These are phyloP conservation scores for Euthynnus affinis DNA, from an alignment of 2,797 vertebrate species.

Conservation along the genomic window DNA sequence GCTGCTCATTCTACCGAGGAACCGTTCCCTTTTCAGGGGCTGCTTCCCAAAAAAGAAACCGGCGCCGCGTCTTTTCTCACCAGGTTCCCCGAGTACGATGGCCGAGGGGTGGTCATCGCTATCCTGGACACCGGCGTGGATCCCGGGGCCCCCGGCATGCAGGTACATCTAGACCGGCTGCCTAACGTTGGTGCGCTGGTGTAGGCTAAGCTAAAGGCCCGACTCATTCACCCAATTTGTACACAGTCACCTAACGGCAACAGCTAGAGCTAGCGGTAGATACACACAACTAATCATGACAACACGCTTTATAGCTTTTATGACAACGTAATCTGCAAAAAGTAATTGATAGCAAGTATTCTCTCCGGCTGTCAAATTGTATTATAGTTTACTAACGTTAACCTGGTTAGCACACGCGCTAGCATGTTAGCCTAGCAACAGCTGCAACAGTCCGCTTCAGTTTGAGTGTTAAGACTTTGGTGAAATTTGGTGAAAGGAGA, in stretches of 20 bases:
- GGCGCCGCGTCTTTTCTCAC: constrained; percentile 93
- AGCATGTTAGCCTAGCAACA: constrained; percentile 42
- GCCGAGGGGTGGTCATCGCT: constrained; percentile 93
- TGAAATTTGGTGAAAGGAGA: too few species aligned
- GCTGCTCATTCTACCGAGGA: constrained; percentile 91
- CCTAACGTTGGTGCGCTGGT: constrained; percentile 15
- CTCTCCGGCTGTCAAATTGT: neutral
- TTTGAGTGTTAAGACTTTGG: neutral
- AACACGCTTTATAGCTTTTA: neutral
- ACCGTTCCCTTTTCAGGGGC: constrained; percentile 95
- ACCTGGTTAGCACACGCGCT: constrained; percentile 8
- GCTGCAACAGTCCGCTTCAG: constrained; percentile 3
- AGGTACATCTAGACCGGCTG: constrained; percentile 86
- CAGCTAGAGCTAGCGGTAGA: constrained; percentile 11
- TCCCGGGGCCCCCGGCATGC: constrained; percentile 97
- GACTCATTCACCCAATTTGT: constrained; percentile 49
- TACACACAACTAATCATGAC: neutral
- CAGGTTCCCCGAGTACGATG: constrained; percentile 95
- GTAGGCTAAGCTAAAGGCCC: constrained; percentile 70
- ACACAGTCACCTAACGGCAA: constrained; percentile 13
- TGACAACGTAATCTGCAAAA: constrained; percentile 42
- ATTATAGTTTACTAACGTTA: neutral
- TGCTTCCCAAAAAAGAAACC: constrained; percentile 98
- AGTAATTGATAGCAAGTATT: neutral
- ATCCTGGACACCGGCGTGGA: constrained; percentile 98